Percentiles rank a stretch among this genome's conserved stretches.
Evolutionary conservation across 2,113 vertebrate species (phyloP).

Genomic region (Stigmatopora argus): DNA sequence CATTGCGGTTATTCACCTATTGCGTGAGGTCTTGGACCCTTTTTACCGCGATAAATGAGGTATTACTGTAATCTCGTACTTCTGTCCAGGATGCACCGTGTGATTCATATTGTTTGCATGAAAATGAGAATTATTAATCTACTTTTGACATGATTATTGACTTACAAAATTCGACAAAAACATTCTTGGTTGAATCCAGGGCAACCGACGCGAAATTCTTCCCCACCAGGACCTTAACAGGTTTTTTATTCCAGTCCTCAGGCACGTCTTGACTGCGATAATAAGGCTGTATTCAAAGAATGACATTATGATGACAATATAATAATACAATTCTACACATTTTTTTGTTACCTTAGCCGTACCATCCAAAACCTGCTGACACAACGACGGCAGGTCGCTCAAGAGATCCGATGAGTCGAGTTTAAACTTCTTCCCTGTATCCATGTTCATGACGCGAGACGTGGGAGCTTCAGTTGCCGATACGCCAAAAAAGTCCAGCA

Average conservation of each 20-base stretch:
- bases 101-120: not conserved
- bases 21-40: too few species aligned
- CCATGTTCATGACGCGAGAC: conserved; percentile 74
- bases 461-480: conserved; percentile 64
- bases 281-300: conserved; percentile 67
- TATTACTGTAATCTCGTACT: too few species aligned
- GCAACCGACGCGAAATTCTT: conserved; percentile 88
- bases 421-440: conserved; percentile 76
- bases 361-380: conserved; percentile 70
- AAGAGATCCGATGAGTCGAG: conserved; percentile 29
- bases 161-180: conserved; percentile 96
- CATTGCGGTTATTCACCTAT: too few species aligned
- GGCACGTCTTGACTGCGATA: conserved; percentile 78
- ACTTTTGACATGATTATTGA: conserved; percentile 15
- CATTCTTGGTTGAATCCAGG: conserved; percentile 82
- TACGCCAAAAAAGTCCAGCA: conserved; percentile 82
- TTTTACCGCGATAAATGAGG: too few species aligned
- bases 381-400: conserved; percentile 56
- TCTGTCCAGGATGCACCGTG: too few species aligned
- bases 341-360: conserved; percentile 70
- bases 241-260: conserved; percentile 80
- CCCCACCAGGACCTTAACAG: conserved; percentile 85
- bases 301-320: not conserved
- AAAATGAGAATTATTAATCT: too few species aligned
- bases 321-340: not conserved